Percentiles rank a stretch among this genome's conserved stretches.
These are phyloP conservation scores for Ochlodes sylvanus DNA, from an alignment of 2,888 invertebrate genomes.

Conservation along the genomic window DNA sequence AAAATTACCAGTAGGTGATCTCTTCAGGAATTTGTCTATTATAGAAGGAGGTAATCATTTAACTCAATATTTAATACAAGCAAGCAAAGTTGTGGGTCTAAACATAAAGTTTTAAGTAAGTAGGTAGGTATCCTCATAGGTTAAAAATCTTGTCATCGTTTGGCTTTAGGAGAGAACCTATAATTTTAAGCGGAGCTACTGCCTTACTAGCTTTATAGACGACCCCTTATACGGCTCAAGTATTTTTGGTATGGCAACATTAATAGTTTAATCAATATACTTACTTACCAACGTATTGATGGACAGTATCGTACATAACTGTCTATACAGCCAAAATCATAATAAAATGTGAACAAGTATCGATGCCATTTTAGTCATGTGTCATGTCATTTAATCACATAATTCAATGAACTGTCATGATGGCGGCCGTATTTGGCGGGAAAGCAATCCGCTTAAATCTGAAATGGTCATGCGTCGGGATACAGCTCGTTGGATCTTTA, in stretches of 20 bases:
- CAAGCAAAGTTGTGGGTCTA: no score
- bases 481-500: constrained; percentile 74
- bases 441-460: constrained; percentile 81
- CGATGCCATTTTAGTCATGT: constrained; percentile 61
- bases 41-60: no score
- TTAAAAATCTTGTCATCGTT: constrained; percentile 25
- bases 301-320: constrained; percentile 64
- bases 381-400: constrained; percentile 78
- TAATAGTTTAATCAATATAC: constrained; percentile 70
- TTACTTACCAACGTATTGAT: constrained; percentile 58
- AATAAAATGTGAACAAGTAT: constrained; percentile 64
- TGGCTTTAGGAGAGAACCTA: constrained; percentile 30
- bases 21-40: no score
- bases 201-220: constrained; percentile 32
- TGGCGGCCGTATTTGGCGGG: constrained; percentile 80
- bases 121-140: not conserved
- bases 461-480: constrained; percentile 72
- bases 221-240: constrained; percentile 49
- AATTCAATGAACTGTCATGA: constrained; percentile 81
- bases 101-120: not conserved
- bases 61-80: no score
- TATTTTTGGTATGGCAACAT: constrained; percentile 65
- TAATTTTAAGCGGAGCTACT: constrained; percentile 33
- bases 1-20: no score
- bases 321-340: constrained; percentile 61